Percentiles rank a stretch among this genome's conserved stretches.
Evolutionary conservation across 2,113 vertebrate genomes (phyloP).

Genomic region (Gymnarchus niloticus): DNA sequence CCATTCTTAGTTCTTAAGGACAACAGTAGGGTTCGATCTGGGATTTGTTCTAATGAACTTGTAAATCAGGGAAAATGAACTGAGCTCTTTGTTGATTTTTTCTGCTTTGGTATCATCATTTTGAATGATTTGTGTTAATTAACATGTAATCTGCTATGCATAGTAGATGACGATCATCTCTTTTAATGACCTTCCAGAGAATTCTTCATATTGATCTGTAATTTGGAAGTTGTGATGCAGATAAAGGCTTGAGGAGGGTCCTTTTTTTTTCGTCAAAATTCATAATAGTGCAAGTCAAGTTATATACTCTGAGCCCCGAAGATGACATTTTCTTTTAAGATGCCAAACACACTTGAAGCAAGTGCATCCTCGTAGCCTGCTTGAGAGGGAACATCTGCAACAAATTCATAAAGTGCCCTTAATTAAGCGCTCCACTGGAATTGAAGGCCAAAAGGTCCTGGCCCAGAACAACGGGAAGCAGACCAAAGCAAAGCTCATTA

Average conservation of each 20-base stretch:
- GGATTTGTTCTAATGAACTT: neutral
- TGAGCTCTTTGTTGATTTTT: neutral
- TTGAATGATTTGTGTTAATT: neutral
- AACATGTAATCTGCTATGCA: neutral
- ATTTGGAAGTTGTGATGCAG: neutral
- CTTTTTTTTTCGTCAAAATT: too few relatives aligned
- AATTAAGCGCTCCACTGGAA: neutral
- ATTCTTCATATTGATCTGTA: neutral
- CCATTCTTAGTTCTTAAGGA: neutral
- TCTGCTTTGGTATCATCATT: neutral
- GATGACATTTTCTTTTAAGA: neutral
- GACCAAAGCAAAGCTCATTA: constrained; percentile 41
- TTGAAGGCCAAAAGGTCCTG: neutral
- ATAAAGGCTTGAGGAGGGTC: neutral
- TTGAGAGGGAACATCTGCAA: neutral
- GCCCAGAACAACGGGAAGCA: neutral
- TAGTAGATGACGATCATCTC: neutral
- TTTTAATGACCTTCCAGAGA: neutral
- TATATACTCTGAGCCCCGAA: neutral
- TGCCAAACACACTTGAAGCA: neutral
- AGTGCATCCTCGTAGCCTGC: neutral
- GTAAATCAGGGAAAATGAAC: neutral
- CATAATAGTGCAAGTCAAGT: neutral
- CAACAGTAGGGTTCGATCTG: neutral
- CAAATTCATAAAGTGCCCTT: neutral